Evolutionary conservation across 2,888 invertebrate species (phyloP).

Genomic region (Pegoplata infirma): DNA sequence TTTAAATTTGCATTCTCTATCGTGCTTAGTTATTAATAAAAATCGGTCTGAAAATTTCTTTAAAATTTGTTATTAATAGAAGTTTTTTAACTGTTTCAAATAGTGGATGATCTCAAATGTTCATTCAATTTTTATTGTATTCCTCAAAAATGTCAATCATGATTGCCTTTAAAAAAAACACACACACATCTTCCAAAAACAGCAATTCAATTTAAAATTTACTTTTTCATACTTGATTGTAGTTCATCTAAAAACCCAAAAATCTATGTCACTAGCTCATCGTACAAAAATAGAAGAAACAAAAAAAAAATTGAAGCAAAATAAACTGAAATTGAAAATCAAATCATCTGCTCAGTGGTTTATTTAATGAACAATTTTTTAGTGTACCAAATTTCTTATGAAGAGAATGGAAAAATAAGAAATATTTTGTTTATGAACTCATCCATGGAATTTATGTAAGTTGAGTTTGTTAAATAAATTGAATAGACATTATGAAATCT

Average conservation of each 20-base stretch:
- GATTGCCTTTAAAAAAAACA: background rate
- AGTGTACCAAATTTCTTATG: conserved; percentile 25
- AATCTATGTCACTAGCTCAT: conserved; percentile 35
- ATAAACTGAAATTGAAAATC: conserved; percentile 64
- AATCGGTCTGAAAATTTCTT: too few relatives aligned
- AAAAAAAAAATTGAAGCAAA: conserved; percentile 34
- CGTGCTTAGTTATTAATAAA: too few relatives aligned
- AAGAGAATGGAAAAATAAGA: background rate
- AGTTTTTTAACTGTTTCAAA: too few relatives aligned
- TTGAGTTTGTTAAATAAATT: conserved; percentile 30
- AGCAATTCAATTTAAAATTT: background rate
- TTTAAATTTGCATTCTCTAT: too few relatives aligned
- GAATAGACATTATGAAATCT: conserved; percentile 53
- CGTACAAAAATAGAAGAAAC: background rate
- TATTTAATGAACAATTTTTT: conserved; percentile 73
- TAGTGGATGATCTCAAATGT: too few relatives aligned
- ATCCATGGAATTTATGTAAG: conserved; percentile 12
- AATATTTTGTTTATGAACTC: background rate
- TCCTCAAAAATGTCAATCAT: too few relatives aligned
- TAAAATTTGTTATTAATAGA: too few relatives aligned
- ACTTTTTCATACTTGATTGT: background rate
- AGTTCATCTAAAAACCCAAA: background rate
- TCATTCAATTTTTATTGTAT: too few relatives aligned
- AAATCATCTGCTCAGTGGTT: conserved; percentile 76
- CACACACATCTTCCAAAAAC: too few relatives aligned